Conservation (phyloP, 1,140 invertebrate species). For the Drosophila repleta region DNA sequence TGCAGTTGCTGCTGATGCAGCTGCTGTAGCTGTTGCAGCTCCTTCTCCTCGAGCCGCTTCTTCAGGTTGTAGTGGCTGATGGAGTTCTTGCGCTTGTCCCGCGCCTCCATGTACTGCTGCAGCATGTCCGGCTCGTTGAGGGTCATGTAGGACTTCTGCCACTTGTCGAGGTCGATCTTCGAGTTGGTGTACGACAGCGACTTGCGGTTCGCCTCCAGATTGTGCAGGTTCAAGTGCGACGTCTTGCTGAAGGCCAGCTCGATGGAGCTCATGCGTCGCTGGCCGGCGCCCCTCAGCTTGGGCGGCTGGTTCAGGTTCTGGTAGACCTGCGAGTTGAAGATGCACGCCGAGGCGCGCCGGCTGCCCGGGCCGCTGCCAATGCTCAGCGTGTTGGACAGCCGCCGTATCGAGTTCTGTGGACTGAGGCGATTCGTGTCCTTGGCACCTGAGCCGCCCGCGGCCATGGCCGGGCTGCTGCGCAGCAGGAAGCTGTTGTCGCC, state of each 20-base stretch:
- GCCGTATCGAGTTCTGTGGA: slow-evolving; percentile 89
- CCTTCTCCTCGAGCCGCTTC: slow-evolving; percentile 70
- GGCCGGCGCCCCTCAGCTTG: slow-evolving; percentile 69
- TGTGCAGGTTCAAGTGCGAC: slow-evolving; percentile 80
- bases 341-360: slow-evolving; percentile 76
- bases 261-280: slow-evolving; percentile 82
- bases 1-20: slow-evolving; percentile 65
- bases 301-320: slow-evolving; percentile 80
- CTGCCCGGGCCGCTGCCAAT: slow-evolving; percentile 71
- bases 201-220: slow-evolving; percentile 79
- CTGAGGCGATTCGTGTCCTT: slow-evolving; percentile 88
- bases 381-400: slow-evolving; percentile 69
- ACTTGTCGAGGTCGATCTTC: slow-evolving; percentile 81
- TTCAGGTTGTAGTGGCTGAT: slow-evolving; percentile 74
- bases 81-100: slow-evolving; percentile 79
- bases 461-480: slow-evolving; percentile 61
- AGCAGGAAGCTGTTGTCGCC: slow-evolving; percentile 65
- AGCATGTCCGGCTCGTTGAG: slow-evolving; percentile 80
- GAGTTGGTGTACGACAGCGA: slow-evolving; percentile 81
- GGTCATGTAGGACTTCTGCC: slow-evolving; percentile 75
- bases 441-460: slow-evolving; percentile 79
- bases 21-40: slow-evolving; percentile 71
- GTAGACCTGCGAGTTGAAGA: slow-evolving; percentile 83
- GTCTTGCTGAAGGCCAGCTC: slow-evolving; percentile 82
- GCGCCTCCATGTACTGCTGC: slow-evolving; percentile 80